Conservation (phyloP, 2,113 vertebrate genomes). For the Oreocharis arfaki region DNA sequence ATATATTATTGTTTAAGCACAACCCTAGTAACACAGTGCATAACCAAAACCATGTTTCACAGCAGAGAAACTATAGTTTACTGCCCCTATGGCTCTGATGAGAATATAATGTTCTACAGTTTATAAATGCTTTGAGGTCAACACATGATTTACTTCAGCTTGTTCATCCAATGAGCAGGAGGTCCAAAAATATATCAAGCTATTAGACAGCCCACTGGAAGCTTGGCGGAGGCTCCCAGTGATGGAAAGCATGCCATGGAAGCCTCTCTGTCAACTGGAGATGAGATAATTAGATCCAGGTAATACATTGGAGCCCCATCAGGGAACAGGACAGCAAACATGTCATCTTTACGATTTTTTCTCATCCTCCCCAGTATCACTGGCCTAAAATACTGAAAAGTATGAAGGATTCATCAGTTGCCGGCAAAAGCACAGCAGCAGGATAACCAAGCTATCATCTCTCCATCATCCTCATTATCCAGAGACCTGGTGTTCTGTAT, state of each 20-base stretch:
- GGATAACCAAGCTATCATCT: slow-evolving; percentile 68
- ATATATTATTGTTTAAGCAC: slow-evolving; percentile 91
- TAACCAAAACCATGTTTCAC: slow-evolving; percentile 96
- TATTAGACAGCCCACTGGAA: slow-evolving; percentile 79
- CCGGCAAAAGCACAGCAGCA: neutral
- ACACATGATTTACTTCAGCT: slow-evolving; percentile 92
- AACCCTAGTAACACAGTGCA: slow-evolving; percentile 82
- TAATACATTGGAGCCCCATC: slow-evolving; percentile 81
- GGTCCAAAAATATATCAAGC: slow-evolving; percentile 87
- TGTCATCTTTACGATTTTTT: slow-evolving; percentile 78
- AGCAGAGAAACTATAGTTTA: slow-evolving; percentile 90
- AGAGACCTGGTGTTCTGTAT: neutral
- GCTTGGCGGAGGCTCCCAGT: slow-evolving; percentile 71
- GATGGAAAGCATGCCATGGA: slow-evolving; percentile 75
- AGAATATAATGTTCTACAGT: slow-evolving; percentile 92
- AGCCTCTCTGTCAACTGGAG: slow-evolving; percentile 76
- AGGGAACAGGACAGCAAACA: slow-evolving; percentile 77
- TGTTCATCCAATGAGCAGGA: slow-evolving; percentile 83
- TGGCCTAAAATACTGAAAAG: slow-evolving; percentile 61
- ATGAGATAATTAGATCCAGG: slow-evolving; percentile 87
- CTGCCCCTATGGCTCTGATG: slow-evolving; percentile 88
- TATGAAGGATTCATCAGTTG: slow-evolving; percentile 34
- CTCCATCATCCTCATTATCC: slow-evolving; percentile 56
- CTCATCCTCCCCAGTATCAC: slow-evolving; percentile 65
- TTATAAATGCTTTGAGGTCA: slow-evolving; percentile 96